These are phyloP conservation scores for Henricia sp. DNA, from an alignment of 53 echinoderm and acorn worm genomes.

Conservation along the genomic window DNA sequence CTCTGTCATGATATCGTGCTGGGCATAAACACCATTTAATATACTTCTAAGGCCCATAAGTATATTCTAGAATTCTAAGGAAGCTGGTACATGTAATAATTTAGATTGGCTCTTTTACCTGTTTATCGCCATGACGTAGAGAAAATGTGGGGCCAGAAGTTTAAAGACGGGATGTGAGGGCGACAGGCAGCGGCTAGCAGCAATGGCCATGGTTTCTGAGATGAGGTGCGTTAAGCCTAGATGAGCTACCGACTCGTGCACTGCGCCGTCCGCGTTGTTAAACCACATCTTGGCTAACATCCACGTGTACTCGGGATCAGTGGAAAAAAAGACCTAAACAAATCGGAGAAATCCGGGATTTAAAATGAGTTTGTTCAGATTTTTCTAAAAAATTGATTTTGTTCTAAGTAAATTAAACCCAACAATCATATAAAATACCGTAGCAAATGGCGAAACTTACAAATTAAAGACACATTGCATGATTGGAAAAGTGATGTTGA, in stretches of 20 bases:
- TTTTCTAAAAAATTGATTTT: too few species aligned
- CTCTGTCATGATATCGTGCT: too few species aligned
- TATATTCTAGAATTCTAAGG: too few species aligned
- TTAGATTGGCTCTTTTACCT: slow-evolving; percentile 31
- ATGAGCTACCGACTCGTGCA: slow-evolving; percentile 76
- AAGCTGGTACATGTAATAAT: neutral
- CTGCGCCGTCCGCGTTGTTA: slow-evolving; percentile 77
- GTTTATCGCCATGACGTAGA: slow-evolving; percentile 90
- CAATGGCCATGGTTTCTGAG: slow-evolving; percentile 68
- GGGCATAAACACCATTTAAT: too few species aligned
- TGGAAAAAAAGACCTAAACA: slow-evolving; percentile 74
- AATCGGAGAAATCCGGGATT: too few species aligned
- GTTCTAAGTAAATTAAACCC: too few species aligned
- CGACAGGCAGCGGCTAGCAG: slow-evolving; percentile 75
- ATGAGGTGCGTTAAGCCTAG: slow-evolving; percentile 82
- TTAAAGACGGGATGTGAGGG: slow-evolving; percentile 88
- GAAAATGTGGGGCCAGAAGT: slow-evolving; percentile 86
- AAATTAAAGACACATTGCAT: too few species aligned
- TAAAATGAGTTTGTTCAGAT: neutral
- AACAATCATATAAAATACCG: too few species aligned
- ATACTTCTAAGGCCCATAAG: too few species aligned
- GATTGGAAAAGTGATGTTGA: too few species aligned
- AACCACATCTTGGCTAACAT: slow-evolving; percentile 87
- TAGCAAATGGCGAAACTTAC: too few species aligned
- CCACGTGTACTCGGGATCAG: slow-evolving; percentile 85